These are phyloP conservation scores for Solea senegalensis DNA, from an alignment of 2,113 vertebrate species.

Conservation along the genomic window DNA sequence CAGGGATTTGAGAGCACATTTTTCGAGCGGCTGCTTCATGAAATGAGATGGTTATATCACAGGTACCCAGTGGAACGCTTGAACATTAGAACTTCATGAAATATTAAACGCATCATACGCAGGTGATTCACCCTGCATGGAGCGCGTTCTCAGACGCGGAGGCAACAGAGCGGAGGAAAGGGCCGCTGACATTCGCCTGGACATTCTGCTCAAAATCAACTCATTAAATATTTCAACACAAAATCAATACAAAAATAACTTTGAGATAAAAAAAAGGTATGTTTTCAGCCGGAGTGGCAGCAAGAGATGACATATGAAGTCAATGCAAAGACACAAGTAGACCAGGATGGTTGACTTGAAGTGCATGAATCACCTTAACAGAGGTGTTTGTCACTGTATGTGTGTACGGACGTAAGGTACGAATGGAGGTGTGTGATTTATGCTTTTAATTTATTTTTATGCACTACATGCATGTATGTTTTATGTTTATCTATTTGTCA, in stretches of 20 bases:
- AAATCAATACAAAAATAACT: constrained; percentile 4
- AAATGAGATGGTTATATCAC: neutral
- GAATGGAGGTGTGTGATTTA: no score
- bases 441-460: no score
- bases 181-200: neutral
- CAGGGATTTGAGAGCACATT: constrained; percentile 19
- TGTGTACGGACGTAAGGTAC: no score
- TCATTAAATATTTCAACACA: constrained; percentile 4
- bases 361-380: no score
- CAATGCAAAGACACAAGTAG: no score
- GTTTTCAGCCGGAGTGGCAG: no score
- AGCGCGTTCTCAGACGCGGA: neutral
- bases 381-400: no score
- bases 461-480: no score
- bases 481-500: no score
- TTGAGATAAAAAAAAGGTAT: no score
- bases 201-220: neutral
- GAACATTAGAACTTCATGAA: constrained; percentile 19
- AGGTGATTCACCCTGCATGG: neutral
- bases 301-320: no score
- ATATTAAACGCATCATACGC: constrained; percentile 23
- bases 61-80: neutral
- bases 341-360: no score
- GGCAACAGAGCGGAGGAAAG: constrained; percentile 7
- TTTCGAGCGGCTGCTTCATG: constrained; percentile 12